phyloP scores from a whole-genome alignment of 1,140 invertebrate species.

The Reticulitermes speratus region DNA sequence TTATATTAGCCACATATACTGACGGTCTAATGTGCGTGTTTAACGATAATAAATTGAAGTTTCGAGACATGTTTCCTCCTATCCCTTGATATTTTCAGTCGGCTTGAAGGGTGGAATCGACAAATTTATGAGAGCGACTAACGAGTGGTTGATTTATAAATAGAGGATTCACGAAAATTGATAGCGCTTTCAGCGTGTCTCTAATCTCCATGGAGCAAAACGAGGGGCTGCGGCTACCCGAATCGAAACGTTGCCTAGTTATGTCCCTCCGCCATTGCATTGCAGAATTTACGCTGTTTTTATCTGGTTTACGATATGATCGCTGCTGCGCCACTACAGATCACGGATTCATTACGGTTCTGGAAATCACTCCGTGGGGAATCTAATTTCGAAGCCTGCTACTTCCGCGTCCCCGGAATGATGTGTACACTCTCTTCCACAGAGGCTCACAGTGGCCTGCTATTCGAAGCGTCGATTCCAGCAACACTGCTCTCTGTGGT shows the following conservation, averaged over 20 bases:
- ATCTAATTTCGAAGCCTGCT: neutral
- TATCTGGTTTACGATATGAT: slow-evolving; percentile 17
- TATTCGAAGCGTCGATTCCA: too few relatives aligned
- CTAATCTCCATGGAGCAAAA: neutral
- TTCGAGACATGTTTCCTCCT: slow-evolving; percentile 1
- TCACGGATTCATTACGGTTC: neutral
- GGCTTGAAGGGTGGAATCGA: neutral
- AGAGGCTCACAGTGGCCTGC: neutral
- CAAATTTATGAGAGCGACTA: neutral
- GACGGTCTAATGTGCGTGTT: neutral
- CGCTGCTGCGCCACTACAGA: neutral
- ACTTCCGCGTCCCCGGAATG: neutral
- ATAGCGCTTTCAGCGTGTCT: slow-evolving; percentile 10
- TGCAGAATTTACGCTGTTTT: neutral
- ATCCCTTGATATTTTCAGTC: neutral
- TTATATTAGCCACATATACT: neutral
- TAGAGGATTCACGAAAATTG: neutral
- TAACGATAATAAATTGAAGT: neutral
- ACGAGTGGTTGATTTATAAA: neutral
- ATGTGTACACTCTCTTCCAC: neutral
- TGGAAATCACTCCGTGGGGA: neutral
- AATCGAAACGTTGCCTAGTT: neutral
- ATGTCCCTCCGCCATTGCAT: neutral
- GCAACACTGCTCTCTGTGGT: too few relatives aligned
- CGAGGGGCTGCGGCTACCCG: neutral